Evolutionary conservation across 2,888 invertebrate species (phyloP), one percentile per base, ranked within the genome.

Genomic region (Lasioglossum calceatum): DNA sequence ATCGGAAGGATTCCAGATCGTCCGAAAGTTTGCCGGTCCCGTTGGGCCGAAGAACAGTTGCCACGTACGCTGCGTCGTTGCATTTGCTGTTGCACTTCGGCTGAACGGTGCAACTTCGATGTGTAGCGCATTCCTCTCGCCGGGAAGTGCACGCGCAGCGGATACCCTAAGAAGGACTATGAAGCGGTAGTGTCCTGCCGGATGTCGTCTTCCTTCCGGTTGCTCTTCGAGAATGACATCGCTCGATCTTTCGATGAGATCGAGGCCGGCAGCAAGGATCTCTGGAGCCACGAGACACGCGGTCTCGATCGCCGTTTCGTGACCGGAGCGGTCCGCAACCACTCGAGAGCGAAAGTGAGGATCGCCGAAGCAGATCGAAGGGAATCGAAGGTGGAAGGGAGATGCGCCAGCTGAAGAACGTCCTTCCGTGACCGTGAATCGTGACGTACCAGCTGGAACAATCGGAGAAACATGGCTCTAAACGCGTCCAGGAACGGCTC

Each of bases 401-500:
- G 75, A 87, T 82, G 85, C 50, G 79, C 81, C 81, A 73, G 77
- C 76, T 54, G 64, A 44, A 32, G 76, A 58, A 81, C 78, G 81
- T 77, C 76, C 80, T 78, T 58, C 77, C 81, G 83, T 88, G 89
- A 89, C 74, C 81, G 79, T 85, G 81, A 82, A 83, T 12, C 23
- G 54, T 50, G 61, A 73, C 36, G 14, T 8, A 71, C 3, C 23
- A 71, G 75, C 36, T 47, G 8, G 42, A 58, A 27, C 70, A 54
- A 77, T 64, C 67, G 36, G n/a, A 32, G 54, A 44, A 88, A 89
- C 78, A 94, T 94, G 94, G 92, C 94, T 85, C 95, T 96, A 92
- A 96, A 96, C 87, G 96, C 96, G 92, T 96, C 97, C 92, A 96
- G 96, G 95, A 97, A 97, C 95, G 97, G 97, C 90, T 96, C 96